Percentiles rank a stretch among this genome's conserved stretches.
Evolutionary conservation across 2,113 vertebrate species (phyloP).

Genomic region (Crotophaga sulcirostris): DNA sequence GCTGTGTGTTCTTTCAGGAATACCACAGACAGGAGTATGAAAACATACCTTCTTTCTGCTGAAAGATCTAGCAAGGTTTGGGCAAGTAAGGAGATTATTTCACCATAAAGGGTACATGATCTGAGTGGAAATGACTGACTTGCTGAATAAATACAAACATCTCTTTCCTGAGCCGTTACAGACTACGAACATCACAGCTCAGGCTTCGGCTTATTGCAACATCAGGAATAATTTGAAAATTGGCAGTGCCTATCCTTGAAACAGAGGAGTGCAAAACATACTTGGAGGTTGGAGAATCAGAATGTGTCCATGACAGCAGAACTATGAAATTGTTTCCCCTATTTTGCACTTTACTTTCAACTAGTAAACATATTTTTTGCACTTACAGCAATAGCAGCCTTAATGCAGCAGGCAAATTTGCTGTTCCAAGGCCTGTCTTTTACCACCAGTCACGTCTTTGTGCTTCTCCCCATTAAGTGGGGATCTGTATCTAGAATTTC

Average conservation of each 20-base stretch:
- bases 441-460: not conserved
- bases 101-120: not conserved
- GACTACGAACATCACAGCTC: not conserved
- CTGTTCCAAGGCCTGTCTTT: not conserved
- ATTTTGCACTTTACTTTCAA: not conserved
- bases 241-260: not conserved
- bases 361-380: not conserved
- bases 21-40: not conserved
- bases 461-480: not conserved
- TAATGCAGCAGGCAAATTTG: not conserved
- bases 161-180: not conserved
- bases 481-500: not conserved
- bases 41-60: not conserved
- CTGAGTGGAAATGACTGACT: not conserved
- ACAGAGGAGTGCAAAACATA: not conserved
- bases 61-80: not conserved
- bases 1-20: not conserved
- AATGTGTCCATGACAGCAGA: not conserved
- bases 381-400: not conserved
- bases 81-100: not conserved
- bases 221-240: not conserved
- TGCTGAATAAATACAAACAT: not conserved
- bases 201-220: constrained; percentile 5
- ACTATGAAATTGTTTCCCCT: not conserved
- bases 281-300: not conserved